Evolutionary conservation across 2,888 invertebrate species (phyloP).

Genomic region (Coenonympha glycerion): DNA sequence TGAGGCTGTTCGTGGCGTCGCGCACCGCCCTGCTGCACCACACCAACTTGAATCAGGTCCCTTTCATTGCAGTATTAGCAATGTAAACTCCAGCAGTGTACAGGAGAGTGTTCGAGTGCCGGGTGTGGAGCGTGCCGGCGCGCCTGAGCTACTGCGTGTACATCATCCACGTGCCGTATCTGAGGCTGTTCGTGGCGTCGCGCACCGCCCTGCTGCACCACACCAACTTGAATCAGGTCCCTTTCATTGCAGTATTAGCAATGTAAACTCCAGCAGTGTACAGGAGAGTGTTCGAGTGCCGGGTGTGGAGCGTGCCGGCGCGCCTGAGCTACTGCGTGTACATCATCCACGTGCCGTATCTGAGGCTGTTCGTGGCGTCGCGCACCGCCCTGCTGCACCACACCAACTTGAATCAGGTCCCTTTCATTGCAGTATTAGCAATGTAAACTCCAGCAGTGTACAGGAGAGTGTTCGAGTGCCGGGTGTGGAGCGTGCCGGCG

Average conservation of each 20-base stretch:
- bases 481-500: constrained; percentile 29
- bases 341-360: constrained; percentile 26
- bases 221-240: constrained; percentile 2
- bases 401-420: constrained; percentile 2
- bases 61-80: background rate
- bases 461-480: constrained; percentile 28
- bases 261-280: constrained; percentile 7
- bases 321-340: constrained; percentile 32
- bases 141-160: constrained; percentile 32
- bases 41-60: constrained; percentile 2
- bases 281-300: constrained; percentile 28
- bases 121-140: constrained; percentile 29
- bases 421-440: background rate
- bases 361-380: constrained; percentile 14
- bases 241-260: background rate
- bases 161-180: constrained; percentile 26
- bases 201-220: background rate
- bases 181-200: constrained; percentile 14
- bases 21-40: background rate
- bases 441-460: constrained; percentile 7
- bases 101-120: constrained; percentile 28
- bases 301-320: constrained; percentile 29
- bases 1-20: constrained; percentile 14
- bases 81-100: constrained; percentile 15
- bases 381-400: background rate